Evolutionary conservation across 2,113 vertebrate genomes (phyloP).

Genomic region (Regulus satrapa): DNA sequence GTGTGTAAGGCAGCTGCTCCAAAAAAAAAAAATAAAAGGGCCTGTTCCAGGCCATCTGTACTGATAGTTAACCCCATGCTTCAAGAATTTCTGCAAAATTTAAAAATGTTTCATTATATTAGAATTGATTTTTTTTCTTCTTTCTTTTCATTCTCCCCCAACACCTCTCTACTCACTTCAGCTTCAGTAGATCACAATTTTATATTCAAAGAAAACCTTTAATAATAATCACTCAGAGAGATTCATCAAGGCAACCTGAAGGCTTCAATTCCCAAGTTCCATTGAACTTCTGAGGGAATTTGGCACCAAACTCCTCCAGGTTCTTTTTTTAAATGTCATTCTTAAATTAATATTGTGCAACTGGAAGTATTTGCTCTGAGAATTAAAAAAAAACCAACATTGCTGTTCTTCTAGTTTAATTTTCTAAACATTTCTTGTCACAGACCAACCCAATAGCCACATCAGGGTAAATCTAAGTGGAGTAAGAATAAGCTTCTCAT

Average conservation of each 20-base stretch:
- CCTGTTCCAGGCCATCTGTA: not conserved
- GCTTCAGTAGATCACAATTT: not conserved
- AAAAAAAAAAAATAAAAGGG: not conserved
- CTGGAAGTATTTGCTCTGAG: slow-evolving; percentile 63
- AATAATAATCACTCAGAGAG: not conserved
- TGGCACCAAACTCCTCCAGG: not conserved
- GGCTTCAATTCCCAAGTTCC: not conserved
- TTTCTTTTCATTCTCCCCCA: not conserved
- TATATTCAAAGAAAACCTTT: not conserved
- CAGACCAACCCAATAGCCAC: slow-evolving; percentile 75
- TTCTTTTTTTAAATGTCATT: not conserved
- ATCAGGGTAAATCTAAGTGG: slow-evolving; percentile 70
- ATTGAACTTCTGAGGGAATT: not conserved
- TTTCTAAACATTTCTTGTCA: slow-evolving; percentile 71
- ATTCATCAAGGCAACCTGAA: not conserved
- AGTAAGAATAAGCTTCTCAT: slow-evolving; percentile 72
- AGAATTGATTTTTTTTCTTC: not conserved
- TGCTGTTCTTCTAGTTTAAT: slow-evolving; percentile 68
- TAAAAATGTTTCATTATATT: not conserved
- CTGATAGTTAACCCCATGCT: not conserved
- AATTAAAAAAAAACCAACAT: slow-evolving; percentile 37
- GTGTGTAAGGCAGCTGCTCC: not conserved
- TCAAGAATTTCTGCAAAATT: not conserved
- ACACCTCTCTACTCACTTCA: not conserved
- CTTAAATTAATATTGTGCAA: slow-evolving; percentile 63